phyloP scores from a whole-genome alignment of 1,140 invertebrate genomes.

The Halictus rubicundus region DNA sequence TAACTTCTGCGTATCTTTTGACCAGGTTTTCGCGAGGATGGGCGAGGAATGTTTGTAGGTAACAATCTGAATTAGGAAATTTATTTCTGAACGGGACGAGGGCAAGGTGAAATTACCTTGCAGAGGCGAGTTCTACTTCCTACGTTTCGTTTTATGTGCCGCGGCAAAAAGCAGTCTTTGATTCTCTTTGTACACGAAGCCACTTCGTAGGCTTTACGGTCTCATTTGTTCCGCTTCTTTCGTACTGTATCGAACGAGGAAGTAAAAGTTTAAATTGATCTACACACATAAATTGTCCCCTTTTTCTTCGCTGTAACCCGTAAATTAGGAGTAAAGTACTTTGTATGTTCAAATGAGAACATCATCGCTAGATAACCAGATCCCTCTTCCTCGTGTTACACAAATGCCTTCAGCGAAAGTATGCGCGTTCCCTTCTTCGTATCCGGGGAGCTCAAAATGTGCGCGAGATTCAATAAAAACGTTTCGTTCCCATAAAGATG shows the following conservation, averaged over 20 bases:
- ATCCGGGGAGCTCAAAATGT: not conserved
- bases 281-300: not conserved
- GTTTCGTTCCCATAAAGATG: not conserved
- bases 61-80: conserved; percentile 17
- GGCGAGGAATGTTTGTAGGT: no score
- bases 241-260: conserved; percentile 18
- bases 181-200: conserved; percentile 25
- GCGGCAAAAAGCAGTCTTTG: conserved; percentile 23
- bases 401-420: not conserved
- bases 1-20: no score
- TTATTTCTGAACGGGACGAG: not conserved
- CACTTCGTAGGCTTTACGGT: conserved; percentile 32
- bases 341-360: not conserved
- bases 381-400: not conserved
- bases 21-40: no score
- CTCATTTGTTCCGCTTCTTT: conserved; percentile 37
- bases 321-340: conserved; percentile 12
- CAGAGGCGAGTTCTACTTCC: conserved; percentile 35
- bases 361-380: not conserved
- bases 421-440: not conserved
- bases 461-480: not conserved
- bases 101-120: conserved; percentile 30
- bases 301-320: not conserved
- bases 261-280: conserved; percentile 14
- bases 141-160: conserved; percentile 36